Base-by-base conservation (phyloP, 2,888 invertebrate genomes). In the Argynnis bischoffii region DNA sequence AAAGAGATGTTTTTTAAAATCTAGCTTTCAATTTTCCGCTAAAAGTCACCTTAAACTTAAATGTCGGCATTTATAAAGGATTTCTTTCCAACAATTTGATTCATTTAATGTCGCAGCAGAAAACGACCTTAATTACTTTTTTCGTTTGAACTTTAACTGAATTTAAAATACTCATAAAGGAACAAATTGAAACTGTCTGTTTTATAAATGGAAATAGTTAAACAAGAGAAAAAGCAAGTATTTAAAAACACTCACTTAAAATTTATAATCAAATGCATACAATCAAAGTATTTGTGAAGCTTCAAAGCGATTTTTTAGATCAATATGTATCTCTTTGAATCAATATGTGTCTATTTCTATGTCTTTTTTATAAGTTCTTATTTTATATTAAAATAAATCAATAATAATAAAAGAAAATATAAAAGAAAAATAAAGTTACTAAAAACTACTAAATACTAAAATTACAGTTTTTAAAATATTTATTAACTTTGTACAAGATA, bases 81-180 rank as follows among this genome's bases (percentile, higher is more conserved):
- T 78, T 77, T 78, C 77, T 78, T 79, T 77, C 76, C 77, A 75
- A 79, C 78, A 79, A 81, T 81, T 79, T 79, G 78, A 83, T 84
- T 83, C 80, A 83, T 82, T 86, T 81, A 77, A 79, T 80, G 77
- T 76, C 76, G 76, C 75, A 74, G 72, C 78, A 79, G 80, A 78
- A 82, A 83, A 79, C 79, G 74, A 76, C 76, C 80, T 84, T 86
- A 86, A 87, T 90, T 87, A 85, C 82, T 84, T 86, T 85, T 85
- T 85, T 85, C 84, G 80, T 84, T 84, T 82, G 76, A 82, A 80
- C 80, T 83, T 78, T 75, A 77, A 76, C 78, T 74, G 75, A 77
- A 81, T 79, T 72, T 77, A 76, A 76, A 76, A 74, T 69, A 75
- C 71, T 71, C 72, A 79, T 79, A 77, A 79, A 78, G 60, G 75